phyloP scores from a whole-genome alignment of 2,888 invertebrate genomes.

The Sisyra terminalis region DNA sequence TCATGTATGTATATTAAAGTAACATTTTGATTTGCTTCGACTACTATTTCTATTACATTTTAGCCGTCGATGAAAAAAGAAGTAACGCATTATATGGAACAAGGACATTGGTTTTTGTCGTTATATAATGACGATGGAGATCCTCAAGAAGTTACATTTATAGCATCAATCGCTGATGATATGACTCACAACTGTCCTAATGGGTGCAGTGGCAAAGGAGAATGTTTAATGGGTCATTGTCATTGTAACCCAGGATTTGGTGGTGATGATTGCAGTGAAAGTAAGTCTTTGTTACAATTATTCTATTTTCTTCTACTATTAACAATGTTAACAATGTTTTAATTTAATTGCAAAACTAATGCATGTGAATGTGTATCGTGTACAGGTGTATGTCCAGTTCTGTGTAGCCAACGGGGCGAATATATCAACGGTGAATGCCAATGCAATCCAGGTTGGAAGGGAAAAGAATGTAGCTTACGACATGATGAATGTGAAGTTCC shows the following conservation, averaged over 20 bases:
- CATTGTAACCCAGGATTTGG: slow-evolving; percentile 94
- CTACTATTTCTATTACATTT: slow-evolving; percentile 12
- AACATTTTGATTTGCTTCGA: slow-evolving; percentile 12
- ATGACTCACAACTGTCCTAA: slow-evolving; percentile 93
- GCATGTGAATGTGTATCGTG: slow-evolving; percentile 16
- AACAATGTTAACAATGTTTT: background rate
- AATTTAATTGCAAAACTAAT: background rate
- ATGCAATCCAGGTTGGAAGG: slow-evolving; percentile 97
- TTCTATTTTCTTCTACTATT: slow-evolving; percentile 1
- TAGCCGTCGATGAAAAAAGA: slow-evolving; percentile 79
- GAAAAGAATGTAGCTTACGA: slow-evolving; percentile 87
- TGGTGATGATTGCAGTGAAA: slow-evolving; percentile 91
- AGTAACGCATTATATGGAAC: slow-evolving; percentile 88
- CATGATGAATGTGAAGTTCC: slow-evolving; percentile 94
- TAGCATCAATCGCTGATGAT: slow-evolving; percentile 71
- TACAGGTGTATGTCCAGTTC: slow-evolving; percentile 82
- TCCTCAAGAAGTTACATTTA: slow-evolving; percentile 71
- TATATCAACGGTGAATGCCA: slow-evolving; percentile 94
- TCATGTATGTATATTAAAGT: slow-evolving; percentile 50
- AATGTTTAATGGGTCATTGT: slow-evolving; percentile 88
- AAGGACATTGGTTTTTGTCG: slow-evolving; percentile 92
- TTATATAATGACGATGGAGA: slow-evolving; percentile 92
- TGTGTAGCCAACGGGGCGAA: slow-evolving; percentile 93
- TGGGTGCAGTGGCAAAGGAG: slow-evolving; percentile 92
- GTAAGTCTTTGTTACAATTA: slow-evolving; percentile 40